Percentiles rank a stretch among this genome's conserved stretches.
Conservation (phyloP, 1,140 invertebrate genomes). For the Saccostrea echinata region DNA sequence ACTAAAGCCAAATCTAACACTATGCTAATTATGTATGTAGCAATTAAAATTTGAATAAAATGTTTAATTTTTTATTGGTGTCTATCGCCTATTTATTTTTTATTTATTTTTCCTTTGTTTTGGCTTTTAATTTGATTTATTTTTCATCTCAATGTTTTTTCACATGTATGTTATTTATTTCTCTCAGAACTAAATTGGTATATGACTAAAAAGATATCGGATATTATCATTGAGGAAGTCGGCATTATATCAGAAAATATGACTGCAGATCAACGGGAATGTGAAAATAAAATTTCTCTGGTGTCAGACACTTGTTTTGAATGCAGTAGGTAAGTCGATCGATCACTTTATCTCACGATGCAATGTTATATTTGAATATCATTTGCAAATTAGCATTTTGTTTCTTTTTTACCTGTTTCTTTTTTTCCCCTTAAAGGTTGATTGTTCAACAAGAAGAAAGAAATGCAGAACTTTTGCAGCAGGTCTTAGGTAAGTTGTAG, state of each 20-base stretch:
- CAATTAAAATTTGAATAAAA: too few species aligned
- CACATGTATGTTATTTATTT: neutral
- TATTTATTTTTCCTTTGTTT: too few species aligned
- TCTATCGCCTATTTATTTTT: too few species aligned
- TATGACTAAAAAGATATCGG: neutral
- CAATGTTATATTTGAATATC: neutral
- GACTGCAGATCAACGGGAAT: neutral
- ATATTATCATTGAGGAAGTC: neutral
- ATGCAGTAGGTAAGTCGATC: neutral
- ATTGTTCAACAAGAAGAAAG: neutral
- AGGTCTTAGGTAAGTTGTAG: neutral
- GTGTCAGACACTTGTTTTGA: slow-evolving; percentile 24
- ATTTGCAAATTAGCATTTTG: neutral
- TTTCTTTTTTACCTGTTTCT: neutral
- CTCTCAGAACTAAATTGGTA: neutral
- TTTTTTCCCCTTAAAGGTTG: neutral
- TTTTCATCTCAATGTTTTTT: too few species aligned
- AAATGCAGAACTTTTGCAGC: neutral
- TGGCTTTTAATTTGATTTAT: neutral
- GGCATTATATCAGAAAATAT: neutral
- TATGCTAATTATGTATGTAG: too few species aligned
- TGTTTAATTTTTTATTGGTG: too few species aligned
- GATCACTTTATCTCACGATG: neutral
- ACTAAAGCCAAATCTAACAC: too few species aligned
- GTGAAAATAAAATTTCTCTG: neutral